Evolutionary conservation across 2,797 vertebrate genomes (phyloP).

Genomic region (Cyclura pinguis): DNA sequence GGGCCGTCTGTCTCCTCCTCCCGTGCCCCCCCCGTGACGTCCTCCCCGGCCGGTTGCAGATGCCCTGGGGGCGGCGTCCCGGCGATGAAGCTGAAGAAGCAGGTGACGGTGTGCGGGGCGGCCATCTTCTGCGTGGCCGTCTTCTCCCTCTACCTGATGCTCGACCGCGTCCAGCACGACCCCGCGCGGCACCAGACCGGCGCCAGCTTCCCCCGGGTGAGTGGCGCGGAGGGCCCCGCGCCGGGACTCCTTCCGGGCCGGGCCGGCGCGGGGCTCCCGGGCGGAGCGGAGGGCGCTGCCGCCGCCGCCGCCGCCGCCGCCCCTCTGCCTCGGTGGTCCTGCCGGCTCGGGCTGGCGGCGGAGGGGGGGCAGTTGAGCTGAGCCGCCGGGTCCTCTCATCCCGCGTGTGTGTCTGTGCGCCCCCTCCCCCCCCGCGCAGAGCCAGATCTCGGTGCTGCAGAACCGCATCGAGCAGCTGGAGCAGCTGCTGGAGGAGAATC

Average conservation of each 20-base stretch:
- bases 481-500: constrained; percentile 98
- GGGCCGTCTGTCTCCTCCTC: too few species aligned
- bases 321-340: too few species aligned
- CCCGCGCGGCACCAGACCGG: constrained; percentile 87
- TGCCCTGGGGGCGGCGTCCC: constrained; percentile 33
- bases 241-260: not conserved
- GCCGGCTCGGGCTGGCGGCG: too few species aligned
- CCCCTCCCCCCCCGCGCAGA: constrained; percentile 77
- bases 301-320: too few species aligned
- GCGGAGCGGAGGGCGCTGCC: too few species aligned
- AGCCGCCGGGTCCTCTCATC: too few species aligned
- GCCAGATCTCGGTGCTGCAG: constrained; percentile 98
- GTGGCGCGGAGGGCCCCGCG: constrained; percentile 43
- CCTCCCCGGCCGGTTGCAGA: not conserved
- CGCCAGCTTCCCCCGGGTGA: constrained; percentile 97
- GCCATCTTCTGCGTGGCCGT: constrained; percentile 99
- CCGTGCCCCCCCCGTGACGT: not conserved
- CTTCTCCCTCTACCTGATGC: constrained; percentile 98
- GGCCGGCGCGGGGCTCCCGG: not conserved
- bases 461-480: constrained; percentile 98
- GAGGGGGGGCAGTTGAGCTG: too few species aligned
- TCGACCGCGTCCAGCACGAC: constrained; percentile 97
- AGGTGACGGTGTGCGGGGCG: constrained; percentile 97
- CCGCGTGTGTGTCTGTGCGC: too few species aligned
- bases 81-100: constrained; percentile 97